These are phyloP conservation scores for Ptycholaimellus sp. DNA, from an alignment of 2,888 invertebrate species.

Conservation along the genomic window DNA sequence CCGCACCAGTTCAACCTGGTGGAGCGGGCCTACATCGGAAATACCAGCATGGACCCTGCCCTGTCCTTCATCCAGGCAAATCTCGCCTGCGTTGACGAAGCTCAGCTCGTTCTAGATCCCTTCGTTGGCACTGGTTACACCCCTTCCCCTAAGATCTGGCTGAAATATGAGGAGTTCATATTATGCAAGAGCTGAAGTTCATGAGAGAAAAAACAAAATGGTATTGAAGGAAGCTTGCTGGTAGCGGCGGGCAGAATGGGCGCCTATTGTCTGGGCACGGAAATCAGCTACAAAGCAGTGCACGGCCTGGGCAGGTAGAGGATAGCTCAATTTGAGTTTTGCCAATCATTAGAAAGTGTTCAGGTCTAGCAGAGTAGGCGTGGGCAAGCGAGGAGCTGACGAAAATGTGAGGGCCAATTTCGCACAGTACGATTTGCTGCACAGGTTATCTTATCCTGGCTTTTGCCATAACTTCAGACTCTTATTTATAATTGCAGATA, in stretches of 20 bases:
- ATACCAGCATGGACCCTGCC: slow-evolving; percentile 88
- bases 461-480: no score
- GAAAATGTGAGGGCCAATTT: slow-evolving; percentile 67
- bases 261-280: slow-evolving; percentile 50
- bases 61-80: slow-evolving; percentile 77
- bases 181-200: no score
- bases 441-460: no score
- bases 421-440: slow-evolving; percentile 51
- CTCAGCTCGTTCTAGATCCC: slow-evolving; percentile 60
- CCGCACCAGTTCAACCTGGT: slow-evolving; percentile 57
- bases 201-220: not conserved
- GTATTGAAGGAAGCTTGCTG: slow-evolving; percentile 32
- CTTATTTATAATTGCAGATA: no score
- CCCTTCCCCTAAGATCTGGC: no score
- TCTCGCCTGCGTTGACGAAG: slow-evolving; percentile 47
- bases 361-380: slow-evolving; percentile 29
- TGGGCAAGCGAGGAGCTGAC: slow-evolving; percentile 36
- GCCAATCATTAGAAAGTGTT: slow-evolving; percentile 6
- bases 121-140: slow-evolving; percentile 60
- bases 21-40: slow-evolving; percentile 65
- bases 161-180: no score
- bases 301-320: slow-evolving; percentile 39
- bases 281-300: slow-evolving; percentile 66
- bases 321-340: not conserved
- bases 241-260: slow-evolving; percentile 68